A percentile compares a stretch with the other conserved stretches of the same genome.
Evolutionary conservation across 2,113 vertebrate genomes (phyloP).

Genomic region (Halichoeres trimaculatus): DNA sequence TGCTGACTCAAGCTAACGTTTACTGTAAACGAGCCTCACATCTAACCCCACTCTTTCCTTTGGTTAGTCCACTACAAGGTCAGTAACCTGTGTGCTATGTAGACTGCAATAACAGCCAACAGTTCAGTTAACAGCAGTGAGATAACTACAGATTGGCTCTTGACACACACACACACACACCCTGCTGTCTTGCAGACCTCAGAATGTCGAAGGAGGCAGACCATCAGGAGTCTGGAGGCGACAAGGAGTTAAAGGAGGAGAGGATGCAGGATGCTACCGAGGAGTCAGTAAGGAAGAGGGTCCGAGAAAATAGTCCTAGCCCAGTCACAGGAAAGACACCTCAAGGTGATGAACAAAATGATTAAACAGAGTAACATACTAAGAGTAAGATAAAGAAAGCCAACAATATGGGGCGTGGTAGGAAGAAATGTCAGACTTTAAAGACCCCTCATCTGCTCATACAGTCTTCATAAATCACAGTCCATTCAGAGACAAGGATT

Average conservation of each 20-base stretch:
- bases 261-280: slow-evolving; percentile 65
- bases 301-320: slow-evolving; percentile 78
- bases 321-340: slow-evolving; percentile 78
- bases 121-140: background rate
- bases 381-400: too few relatives aligned
- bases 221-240: slow-evolving; percentile 75
- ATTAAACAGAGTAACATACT: background rate
- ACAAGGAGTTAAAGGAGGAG: slow-evolving; percentile 78
- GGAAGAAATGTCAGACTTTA: too few relatives aligned
- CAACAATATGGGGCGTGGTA: too few relatives aligned
- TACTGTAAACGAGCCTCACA: background rate
- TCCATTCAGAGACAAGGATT: too few relatives aligned
- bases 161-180: background rate
- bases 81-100: slow-evolving; percentile 32
- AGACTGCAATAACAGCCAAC: too few relatives aligned
- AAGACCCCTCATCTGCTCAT: too few relatives aligned
- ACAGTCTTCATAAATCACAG: too few relatives aligned
- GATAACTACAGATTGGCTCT: background rate
- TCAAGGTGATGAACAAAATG: slow-evolving; percentile 82
- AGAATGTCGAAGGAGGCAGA: slow-evolving; percentile 89
- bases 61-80: slow-evolving; percentile 38
- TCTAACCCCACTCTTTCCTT: background rate
- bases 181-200: slow-evolving; percentile 18
- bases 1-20: slow-evolving; percentile 22
- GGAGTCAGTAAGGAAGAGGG: slow-evolving; percentile 79